Conservation (phyloP, 2,797 vertebrate genomes). For the Potorous gilbertii region DNA sequence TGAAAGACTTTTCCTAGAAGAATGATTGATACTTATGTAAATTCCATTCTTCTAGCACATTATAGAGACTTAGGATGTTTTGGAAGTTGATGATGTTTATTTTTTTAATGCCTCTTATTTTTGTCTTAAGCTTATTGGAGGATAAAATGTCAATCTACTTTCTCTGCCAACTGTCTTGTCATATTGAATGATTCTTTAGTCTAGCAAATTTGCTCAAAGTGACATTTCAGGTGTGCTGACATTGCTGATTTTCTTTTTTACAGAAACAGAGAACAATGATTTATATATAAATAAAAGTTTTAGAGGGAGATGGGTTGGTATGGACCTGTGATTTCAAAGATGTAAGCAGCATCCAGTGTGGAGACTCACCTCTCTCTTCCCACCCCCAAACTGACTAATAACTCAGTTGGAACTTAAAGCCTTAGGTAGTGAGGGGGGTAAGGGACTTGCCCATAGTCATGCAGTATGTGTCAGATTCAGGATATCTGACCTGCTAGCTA, state of each 20-base stretch:
- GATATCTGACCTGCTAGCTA: background rate
- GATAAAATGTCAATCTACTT: conserved; percentile 4
- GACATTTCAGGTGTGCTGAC: background rate
- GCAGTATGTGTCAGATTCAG: background rate
- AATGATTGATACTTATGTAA: background rate
- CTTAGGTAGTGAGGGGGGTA: background rate
- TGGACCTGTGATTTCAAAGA: background rate
- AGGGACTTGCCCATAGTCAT: background rate
- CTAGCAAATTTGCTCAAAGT: background rate
- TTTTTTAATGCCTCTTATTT: conserved; percentile 31
- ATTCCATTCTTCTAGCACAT: background rate
- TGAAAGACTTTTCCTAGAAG: conserved; percentile 35
- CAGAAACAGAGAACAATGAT: background rate
- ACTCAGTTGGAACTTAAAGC: background rate
- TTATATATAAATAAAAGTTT: background rate
- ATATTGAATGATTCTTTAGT: background rate
- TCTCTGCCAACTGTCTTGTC: conserved; percentile 28
- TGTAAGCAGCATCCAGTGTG: background rate
- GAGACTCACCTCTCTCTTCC: background rate
- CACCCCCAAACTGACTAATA: background rate
- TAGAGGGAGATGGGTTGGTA: background rate
- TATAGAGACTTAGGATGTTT: conserved; percentile 17
- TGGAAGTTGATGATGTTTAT: background rate
- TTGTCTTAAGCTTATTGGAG: conserved; percentile 35
- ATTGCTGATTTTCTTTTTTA: background rate